Evolutionary conservation across 2,888 invertebrate genomes (phyloP), one percentile per base, ranked within the genome.

Genomic region (Acleris literana): DNA sequence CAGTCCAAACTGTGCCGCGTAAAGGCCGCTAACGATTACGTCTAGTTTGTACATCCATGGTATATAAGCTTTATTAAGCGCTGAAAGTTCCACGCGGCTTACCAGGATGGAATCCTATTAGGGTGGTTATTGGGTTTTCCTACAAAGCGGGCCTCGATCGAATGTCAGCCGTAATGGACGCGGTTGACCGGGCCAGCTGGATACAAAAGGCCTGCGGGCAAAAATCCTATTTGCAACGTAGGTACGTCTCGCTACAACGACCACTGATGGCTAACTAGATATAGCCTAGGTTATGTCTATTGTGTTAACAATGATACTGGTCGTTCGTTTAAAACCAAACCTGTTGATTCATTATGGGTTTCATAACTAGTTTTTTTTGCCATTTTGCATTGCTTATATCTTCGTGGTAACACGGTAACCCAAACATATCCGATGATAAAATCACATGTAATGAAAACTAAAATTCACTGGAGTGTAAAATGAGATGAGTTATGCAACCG

Each of bases 61-160:
- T 20, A 56, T 20, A 56, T 62, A 53, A 56, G 43, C 61, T 62
- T 66, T 62, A 56, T 61, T 57, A 53, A 71, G 74, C 76, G 80
- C 70, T 76, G 80, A 78, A 77, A 77, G 88, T 85, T 82, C 85
- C 88, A 86, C 83, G 83, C 84, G 86, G 87, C 81, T 86, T 82
- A 73, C 72, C 62, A 69, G 80, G 74, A 80, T 87, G 84, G 82
- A 90, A 88, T 91, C 87, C 90, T 80, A 92, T 91, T 90, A 89
- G 79, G 83, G 80, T 79, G 84, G 85, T 85, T 91, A 90, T 90
- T 88, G 89, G 88, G 86, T 89, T 85, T 86, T 84, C 78, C 76
- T 48, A 62, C 49, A 54, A 56, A 68, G 59, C 73, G 73, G 77
- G 72, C 77, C 80, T 78, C 76, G 82, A 82, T 79, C 81, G 78